These are phyloP conservation scores for Cordilura impudica DNA, from an alignment of 2,888 invertebrate genomes.

Conservation along the genomic window DNA sequence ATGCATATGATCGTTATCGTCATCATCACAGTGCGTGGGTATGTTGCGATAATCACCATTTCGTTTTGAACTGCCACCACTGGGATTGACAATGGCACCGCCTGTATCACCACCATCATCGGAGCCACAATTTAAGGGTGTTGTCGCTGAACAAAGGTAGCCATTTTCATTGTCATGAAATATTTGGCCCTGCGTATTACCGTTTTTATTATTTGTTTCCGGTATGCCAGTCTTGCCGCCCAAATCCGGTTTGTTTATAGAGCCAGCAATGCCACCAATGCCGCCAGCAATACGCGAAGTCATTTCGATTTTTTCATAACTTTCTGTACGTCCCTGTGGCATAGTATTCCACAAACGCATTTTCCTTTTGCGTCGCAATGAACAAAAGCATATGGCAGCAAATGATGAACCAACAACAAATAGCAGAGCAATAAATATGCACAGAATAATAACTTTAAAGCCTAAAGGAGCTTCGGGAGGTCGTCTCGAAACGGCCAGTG, in stretches of 20 bases:
- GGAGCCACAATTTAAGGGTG: conserved; percentile 69
- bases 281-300: conserved; percentile 80
- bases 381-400: conserved; percentile 82
- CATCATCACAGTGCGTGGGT: conserved; percentile 82
- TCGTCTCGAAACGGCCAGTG: conserved; percentile 84
- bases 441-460: conserved; percentile 82
- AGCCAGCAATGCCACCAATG: conserved; percentile 38
- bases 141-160: conserved; percentile 72
- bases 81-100: conserved; percentile 77
- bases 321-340: conserved; percentile 80
- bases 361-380: conserved; percentile 81
- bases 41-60: conserved; percentile 86
- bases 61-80: conserved; percentile 77
- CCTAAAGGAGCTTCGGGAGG: conserved; percentile 81
- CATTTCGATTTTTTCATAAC: conserved; percentile 89
- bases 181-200: conserved; percentile 65
- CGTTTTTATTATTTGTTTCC: conserved; percentile 70
- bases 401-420: conserved; percentile 84
- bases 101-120: conserved; percentile 69
- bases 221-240: conserved; percentile 70
- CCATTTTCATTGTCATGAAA: conserved; percentile 71
- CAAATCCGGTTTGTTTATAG: conserved; percentile 69
- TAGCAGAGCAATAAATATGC: conserved; percentile 84
- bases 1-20: conserved; percentile 80
- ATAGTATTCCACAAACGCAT: conserved; percentile 79